Percentiles rank a stretch among this genome's conserved stretches.
Conservation (phyloP, 2,888 invertebrate species). For the Mamestra brassicae region DNA sequence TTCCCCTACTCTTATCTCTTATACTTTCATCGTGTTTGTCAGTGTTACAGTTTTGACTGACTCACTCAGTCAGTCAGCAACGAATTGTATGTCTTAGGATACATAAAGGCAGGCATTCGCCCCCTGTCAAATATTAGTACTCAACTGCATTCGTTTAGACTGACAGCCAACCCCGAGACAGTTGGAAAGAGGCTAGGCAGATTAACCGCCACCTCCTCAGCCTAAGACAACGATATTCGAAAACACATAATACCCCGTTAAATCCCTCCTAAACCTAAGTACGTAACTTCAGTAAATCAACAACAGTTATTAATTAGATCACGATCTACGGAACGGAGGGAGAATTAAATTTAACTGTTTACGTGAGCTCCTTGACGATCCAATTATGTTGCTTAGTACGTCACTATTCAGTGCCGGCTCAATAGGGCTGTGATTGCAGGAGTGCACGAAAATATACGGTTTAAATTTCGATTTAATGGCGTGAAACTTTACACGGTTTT, state of each 20-base stretch:
- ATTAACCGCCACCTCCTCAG: no score
- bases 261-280: background rate
- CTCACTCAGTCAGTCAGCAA: no score
- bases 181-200: no score
- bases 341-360: conserved; percentile 47
- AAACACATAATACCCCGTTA: background rate
- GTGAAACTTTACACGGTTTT: background rate
- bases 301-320: conserved; percentile 50
- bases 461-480: conserved; percentile 1
- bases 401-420: conserved; percentile 25
- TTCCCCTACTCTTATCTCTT: no score
- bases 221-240: no score
- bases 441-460: background rate
- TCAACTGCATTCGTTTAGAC: no score
- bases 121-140: no score
- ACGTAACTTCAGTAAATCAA: conserved; percentile 16
- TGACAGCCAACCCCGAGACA: no score
- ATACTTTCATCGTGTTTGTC: no score
- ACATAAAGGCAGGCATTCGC: no score
- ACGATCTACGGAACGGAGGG: conserved; percentile 31
- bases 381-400: conserved; percentile 41
- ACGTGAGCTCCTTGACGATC: conserved; percentile 41
- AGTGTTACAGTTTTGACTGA: no score
- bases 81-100: no score
- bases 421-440: conserved; percentile 25